Conservation (phyloP, 2,797 vertebrate species). For the Pseudochromis fuscus region DNA sequence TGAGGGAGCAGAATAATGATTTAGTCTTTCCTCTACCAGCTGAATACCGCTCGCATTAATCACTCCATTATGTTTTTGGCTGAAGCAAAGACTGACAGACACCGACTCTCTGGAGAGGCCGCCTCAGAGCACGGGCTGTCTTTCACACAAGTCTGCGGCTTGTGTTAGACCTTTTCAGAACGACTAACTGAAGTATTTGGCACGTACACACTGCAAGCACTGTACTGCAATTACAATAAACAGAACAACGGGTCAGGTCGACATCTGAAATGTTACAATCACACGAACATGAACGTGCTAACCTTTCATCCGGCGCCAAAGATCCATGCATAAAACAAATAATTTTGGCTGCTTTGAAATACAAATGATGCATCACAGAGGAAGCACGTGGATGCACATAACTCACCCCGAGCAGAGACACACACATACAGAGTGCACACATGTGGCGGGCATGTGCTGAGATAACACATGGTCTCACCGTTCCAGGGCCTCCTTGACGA, state of each 20-base stretch:
- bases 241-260: constrained; percentile 33
- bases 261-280: constrained; percentile 33
- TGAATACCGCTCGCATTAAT: constrained; percentile 63
- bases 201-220: constrained; percentile 23
- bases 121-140: constrained; percentile 55
- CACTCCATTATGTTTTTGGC: constrained; percentile 67
- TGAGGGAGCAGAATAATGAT: constrained; percentile 31
- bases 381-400: constrained; percentile 21
- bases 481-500: constrained; percentile 88
- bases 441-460: constrained; percentile 61
- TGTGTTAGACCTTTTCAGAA: constrained; percentile 48
- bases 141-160: constrained; percentile 67
- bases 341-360: constrained; percentile 26
- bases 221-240: constrained; percentile 52
- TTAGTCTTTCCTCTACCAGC: constrained; percentile 36
- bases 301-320: constrained; percentile 41
- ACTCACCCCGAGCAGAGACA: constrained; percentile 30
- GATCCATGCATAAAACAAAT: constrained; percentile 19
- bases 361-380: constrained; percentile 24
- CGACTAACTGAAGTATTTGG: constrained; percentile 50
- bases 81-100: constrained; percentile 64
- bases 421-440: constrained; percentile 33
- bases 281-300: constrained; percentile 15
- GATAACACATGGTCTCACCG: constrained; percentile 75
- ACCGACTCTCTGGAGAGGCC: constrained; percentile 46